Evolutionary conservation across 2,797 vertebrate species (phyloP).

Genomic region (Enteromius anoplus): DNA sequence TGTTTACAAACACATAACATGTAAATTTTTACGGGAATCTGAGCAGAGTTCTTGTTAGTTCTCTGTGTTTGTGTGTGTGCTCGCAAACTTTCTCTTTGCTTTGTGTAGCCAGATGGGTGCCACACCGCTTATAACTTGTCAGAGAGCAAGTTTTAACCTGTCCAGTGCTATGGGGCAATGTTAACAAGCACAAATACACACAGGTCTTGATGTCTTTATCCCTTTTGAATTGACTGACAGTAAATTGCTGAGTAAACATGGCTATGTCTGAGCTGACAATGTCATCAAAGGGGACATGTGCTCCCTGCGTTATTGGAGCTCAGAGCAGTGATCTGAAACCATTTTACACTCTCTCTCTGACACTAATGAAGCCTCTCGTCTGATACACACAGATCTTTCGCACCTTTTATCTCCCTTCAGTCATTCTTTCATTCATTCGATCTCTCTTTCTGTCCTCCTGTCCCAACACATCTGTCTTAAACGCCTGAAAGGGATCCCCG

Average conservation of each 20-base stretch:
- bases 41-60: slow-evolving; percentile 27
- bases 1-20: background rate
- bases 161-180: slow-evolving; percentile 40
- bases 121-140: slow-evolving; percentile 40
- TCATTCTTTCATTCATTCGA: slow-evolving; percentile 37
- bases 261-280: slow-evolving; percentile 42
- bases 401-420: slow-evolving; percentile 40
- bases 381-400: slow-evolving; percentile 40
- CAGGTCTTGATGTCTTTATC: slow-evolving; percentile 49
- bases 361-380: slow-evolving; percentile 33
- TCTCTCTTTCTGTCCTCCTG: slow-evolving; percentile 1
- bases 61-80: slow-evolving; percentile 40
- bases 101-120: slow-evolving; percentile 47
- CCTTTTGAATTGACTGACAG: slow-evolving; percentile 52
- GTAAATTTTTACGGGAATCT: background rate
- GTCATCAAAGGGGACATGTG: slow-evolving; percentile 46
- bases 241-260: slow-evolving; percentile 56
- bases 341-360: slow-evolving; percentile 44
- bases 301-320: slow-evolving; percentile 32
- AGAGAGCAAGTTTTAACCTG: slow-evolving; percentile 54
- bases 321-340: slow-evolving; percentile 31
- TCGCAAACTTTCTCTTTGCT: slow-evolving; percentile 35
- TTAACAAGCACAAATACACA: slow-evolving; percentile 47
- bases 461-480: slow-evolving; percentile 24
- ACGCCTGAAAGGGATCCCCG: slow-evolving; percentile 17